Conservation (phyloP, 2,888 invertebrate genomes). For the Morinoia aosen region DNA sequence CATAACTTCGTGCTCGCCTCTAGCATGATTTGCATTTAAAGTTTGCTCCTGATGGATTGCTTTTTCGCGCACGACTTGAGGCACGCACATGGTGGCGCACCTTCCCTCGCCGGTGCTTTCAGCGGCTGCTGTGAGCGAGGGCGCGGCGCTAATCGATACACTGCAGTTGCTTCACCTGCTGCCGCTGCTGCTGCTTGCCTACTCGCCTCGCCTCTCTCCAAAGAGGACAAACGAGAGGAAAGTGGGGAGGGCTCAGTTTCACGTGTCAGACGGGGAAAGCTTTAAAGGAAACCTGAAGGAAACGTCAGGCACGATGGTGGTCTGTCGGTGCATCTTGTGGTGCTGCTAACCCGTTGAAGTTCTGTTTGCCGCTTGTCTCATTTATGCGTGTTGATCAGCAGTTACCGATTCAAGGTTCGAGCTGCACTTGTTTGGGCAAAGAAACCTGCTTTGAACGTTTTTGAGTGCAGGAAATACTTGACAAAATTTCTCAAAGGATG, state of each 20-base stretch:
- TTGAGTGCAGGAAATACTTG: neutral
- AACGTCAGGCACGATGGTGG: neutral
- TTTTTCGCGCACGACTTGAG: neutral
- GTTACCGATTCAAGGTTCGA: neutral
- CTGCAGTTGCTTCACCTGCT: slow-evolving; percentile 7
- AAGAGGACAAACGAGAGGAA: neutral
- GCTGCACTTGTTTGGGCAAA: neutral
- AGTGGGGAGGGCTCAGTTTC: slow-evolving; percentile 26
- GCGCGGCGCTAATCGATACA: neutral
- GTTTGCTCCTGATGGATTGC: neutral
- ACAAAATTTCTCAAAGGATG: neutral
- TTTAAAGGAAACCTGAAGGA: neutral
- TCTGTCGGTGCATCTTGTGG: neutral
- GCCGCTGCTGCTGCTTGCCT: neutral
- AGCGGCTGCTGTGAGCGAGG: neutral
- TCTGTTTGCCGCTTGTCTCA: slow-evolving; percentile 7
- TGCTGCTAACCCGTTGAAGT: neutral
- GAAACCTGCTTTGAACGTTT: neutral
- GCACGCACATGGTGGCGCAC: neutral
- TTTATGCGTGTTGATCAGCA: neutral
- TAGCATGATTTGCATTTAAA: neutral
- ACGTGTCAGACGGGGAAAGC: neutral
- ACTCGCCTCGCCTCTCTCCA: neutral
- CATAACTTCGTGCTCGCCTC: no score
- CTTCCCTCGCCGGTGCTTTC: neutral